A percentile compares a stretch with the other conserved stretches of the same genome.
phyloP scores from a whole-genome alignment of 1,140 invertebrate genomes.

The Triops cancriformis region DNA sequence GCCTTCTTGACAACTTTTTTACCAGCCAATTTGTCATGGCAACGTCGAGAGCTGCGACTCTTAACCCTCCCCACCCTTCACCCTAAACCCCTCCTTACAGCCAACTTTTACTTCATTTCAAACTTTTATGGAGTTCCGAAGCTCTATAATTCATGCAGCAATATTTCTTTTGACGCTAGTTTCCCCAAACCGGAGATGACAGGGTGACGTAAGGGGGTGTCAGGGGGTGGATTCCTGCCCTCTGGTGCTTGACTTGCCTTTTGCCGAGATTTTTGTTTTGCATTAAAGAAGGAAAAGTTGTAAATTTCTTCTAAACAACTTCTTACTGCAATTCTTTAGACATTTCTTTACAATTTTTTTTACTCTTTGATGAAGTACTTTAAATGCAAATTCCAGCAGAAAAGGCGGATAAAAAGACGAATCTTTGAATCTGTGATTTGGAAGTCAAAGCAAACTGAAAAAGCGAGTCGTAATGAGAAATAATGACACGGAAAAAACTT shows the following conservation, averaged over 20 bases:
- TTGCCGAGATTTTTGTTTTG: not conserved
- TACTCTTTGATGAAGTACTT: not conserved
- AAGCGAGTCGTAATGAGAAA: not conserved
- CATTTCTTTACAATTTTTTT: too few relatives aligned
- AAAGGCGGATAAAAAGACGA: not conserved
- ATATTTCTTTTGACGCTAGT: not conserved
- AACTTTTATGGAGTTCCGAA: not conserved
- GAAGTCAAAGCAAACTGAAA: not conserved
- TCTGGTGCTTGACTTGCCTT: not conserved
- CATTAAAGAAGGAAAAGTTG: too few relatives aligned
- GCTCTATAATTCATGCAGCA: not conserved
- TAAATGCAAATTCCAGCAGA: not conserved
- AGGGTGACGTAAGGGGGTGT: too few relatives aligned
- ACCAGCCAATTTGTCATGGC: not conserved
- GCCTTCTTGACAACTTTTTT: not conserved
- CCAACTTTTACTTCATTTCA: not conserved
- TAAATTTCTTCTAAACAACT: not conserved
- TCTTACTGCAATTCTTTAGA: too few relatives aligned
- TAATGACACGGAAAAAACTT: not conserved
- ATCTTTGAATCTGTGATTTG: not conserved
- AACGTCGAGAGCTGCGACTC: not conserved
- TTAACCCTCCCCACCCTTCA: not conserved
- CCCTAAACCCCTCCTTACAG: not conserved
- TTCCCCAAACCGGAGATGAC: too few relatives aligned
- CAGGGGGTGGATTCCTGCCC: too few relatives aligned